phyloP scores from a whole-genome alignment of 2,888 invertebrate species.

The Drosophila nigricruria region DNA sequence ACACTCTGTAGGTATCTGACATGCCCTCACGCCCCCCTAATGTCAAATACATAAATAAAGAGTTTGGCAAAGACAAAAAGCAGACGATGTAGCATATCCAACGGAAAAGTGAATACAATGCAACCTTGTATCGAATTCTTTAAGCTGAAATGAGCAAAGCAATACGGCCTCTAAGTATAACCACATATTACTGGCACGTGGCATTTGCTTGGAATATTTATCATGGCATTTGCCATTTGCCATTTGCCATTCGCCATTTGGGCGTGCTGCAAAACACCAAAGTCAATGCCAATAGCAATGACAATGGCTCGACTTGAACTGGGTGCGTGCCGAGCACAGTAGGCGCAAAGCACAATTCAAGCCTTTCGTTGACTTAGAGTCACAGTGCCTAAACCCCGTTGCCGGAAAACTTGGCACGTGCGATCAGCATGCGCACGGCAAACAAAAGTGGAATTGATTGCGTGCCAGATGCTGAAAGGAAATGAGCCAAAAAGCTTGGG shows the following conservation, averaged over 20 bases:
- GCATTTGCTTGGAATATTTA: conserved; percentile 60
- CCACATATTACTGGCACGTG: conserved; percentile 43
- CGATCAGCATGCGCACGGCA: conserved; percentile 41
- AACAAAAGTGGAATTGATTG: conserved; percentile 73
- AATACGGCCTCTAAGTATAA: conserved; percentile 42
- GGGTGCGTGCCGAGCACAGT: conserved; percentile 38
- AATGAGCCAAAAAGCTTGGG: conserved; percentile 51
- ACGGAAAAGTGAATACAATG: conserved; percentile 14
- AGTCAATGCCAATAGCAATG: conserved; percentile 57
- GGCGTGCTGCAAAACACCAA: conserved; percentile 29
- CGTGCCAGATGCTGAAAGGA: conserved; percentile 66
- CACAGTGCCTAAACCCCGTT: conserved; percentile 2
- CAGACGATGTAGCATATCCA: conserved; percentile 3
- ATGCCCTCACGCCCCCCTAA: background rate
- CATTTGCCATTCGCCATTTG: conserved; percentile 23
- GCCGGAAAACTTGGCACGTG: conserved; percentile 58
- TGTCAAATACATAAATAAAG: conserved; percentile 17
- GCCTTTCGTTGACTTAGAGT: conserved; percentile 43
- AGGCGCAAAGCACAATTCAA: conserved; percentile 35
- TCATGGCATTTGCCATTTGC: conserved; percentile 40
- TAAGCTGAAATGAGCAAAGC: conserved; percentile 15
- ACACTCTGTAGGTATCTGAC: conserved; percentile 15
- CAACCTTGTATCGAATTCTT: conserved; percentile 27
- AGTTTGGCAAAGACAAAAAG: conserved; percentile 14
- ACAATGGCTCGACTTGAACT: conserved; percentile 14